These are phyloP conservation scores for Haemorhous mexicanus DNA, from an alignment of 2,113 vertebrate genomes.

Conservation along the genomic window DNA sequence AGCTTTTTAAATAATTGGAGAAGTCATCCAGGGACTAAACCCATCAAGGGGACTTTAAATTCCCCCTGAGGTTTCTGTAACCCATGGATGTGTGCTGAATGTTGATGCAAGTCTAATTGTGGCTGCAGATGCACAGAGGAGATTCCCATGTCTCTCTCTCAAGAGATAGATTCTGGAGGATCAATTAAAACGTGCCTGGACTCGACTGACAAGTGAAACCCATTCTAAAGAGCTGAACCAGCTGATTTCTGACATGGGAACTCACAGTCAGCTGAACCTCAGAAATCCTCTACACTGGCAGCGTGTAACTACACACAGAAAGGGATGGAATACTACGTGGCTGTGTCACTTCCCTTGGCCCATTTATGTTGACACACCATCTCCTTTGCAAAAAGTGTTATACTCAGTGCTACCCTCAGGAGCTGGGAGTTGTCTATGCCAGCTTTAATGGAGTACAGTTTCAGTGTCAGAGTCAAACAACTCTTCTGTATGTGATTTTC, in stretches of 20 bases:
- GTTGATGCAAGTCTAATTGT: not conserved
- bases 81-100: not conserved
- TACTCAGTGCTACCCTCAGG: accelerated
- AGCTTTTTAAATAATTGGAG: not conserved
- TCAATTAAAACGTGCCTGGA: not conserved
- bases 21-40: not conserved
- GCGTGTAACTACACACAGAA: not conserved
- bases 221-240: not conserved
- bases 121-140: not conserved
- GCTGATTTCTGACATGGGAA: not conserved
- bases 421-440: accelerated
- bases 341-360: accelerated
- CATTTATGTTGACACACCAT: accelerated
- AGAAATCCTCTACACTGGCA: not conserved
- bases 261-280: not conserved
- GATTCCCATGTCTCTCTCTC: accelerated
- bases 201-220: accelerated
- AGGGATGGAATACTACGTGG: accelerated
- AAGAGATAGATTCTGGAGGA: not conserved
- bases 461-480: not conserved
- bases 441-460: not conserved
- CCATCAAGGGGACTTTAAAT: not conserved
- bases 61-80: not conserved
- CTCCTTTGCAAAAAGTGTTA: not conserved
- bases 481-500: not conserved